Evolutionary conservation across 2,797 vertebrate species (phyloP).

Genomic region (Etheostoma perlongum): DNA sequence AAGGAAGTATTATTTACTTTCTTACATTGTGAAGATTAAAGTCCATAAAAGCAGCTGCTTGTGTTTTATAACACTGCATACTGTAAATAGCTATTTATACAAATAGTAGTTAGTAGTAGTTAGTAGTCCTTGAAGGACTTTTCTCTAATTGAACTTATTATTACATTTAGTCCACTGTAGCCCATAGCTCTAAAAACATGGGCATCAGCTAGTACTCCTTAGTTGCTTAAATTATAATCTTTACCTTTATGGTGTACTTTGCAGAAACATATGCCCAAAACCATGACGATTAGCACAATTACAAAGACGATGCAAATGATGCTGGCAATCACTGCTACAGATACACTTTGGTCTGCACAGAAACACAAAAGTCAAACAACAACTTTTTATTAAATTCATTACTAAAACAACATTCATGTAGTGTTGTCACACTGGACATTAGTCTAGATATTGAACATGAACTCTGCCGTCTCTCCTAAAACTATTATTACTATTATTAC

Average conservation of each 20-base stretch:
- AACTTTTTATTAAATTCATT: neutral
- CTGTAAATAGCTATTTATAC: neutral
- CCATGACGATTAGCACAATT: rapidly evolving
- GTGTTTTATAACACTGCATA: neutral
- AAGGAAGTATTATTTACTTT: neutral
- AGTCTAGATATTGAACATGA: neutral
- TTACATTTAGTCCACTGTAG: neutral
- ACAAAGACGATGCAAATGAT: rapidly evolving
- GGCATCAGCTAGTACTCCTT: neutral
- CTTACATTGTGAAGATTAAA: neutral
- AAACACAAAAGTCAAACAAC: conserved; percentile 28
- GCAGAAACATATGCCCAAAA: neutral
- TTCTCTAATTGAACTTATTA: neutral
- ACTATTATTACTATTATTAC: neutral
- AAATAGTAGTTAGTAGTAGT: neutral
- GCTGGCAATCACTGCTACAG: neutral
- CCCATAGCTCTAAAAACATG: neutral
- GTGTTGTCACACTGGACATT: neutral
- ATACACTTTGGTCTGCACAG: conserved; percentile 10
- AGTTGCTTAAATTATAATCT: neutral
- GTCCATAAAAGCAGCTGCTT: neutral
- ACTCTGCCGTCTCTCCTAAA: neutral
- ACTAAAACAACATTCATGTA: neutral
- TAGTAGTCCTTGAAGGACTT: neutral
- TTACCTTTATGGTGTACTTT: conserved; percentile 38